Base-by-base conservation (phyloP, 2,888 invertebrate genomes). In the Mythimna loreyi region DNA sequence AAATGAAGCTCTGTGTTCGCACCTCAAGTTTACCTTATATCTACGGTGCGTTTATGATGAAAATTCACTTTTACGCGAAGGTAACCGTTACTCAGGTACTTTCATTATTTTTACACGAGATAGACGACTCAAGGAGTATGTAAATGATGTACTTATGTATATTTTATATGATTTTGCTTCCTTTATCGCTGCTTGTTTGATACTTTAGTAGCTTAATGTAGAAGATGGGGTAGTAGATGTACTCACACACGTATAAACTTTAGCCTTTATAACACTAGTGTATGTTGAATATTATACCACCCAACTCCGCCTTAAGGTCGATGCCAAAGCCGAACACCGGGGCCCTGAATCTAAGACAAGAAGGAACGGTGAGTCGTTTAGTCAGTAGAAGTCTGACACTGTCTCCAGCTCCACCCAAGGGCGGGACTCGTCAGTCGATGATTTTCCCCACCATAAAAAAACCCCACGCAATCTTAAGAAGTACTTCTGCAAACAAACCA, bases 11-110 rank as follows among this genome's bases (percentile, higher is more conserved):
- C 79, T 78, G 69, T 76, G 72, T 77, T 77, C 71, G 68, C 66
- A 82, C 73, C 63, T 73, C 72, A 72, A 82, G 72, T 83, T 75
- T 73, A 78, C 68, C 82, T 86, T 84, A 86, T 87, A 86, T 86
- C 75, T 82, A 67, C 55, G 59, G 82, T 64, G 67, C 80, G 80
- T 67, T 78, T 79, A 72, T 74, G 72, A 81, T 81, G 71, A 72
- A 78, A 78, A 81, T 72, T 81, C 73, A 74, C 63, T 73, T 78
- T 78, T 72, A 78, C 61, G 61, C 25, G 23, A 80, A 81, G 47
- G 66, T 72, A 68, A 72, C 72, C 67, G 61, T 72, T 72, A 65
- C 64, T 80, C 67, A 67, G 56, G 67, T 72, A 70, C 65, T 81
- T 78, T 78, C 77, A 80, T 79, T 80, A 69, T 73, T 69, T 67